phyloP scores from a whole-genome alignment of 1,140 invertebrate species.

The Anastrepha ludens region DNA sequence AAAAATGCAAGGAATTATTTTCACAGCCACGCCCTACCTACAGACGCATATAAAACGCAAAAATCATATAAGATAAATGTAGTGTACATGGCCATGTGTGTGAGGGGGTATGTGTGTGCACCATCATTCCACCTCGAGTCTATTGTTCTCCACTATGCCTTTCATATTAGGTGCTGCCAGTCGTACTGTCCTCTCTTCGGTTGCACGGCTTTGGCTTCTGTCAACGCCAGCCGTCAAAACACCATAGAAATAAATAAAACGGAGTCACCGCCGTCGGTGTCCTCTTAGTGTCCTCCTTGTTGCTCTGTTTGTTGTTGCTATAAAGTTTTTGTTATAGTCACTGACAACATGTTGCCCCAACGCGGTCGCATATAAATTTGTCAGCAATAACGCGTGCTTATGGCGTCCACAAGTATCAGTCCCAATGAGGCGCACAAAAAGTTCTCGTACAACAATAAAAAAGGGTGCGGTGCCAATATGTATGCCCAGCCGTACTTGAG shows the following conservation, averaged over 20 bases:
- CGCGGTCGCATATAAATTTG: constrained; percentile 45
- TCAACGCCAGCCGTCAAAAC: constrained; percentile 44
- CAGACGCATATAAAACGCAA: background rate
- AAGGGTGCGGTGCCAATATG: background rate
- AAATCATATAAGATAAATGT: background rate
- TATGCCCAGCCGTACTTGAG: background rate
- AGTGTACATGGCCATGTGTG: no score
- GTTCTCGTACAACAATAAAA: background rate
- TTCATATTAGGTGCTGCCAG: background rate
- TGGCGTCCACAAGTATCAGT: constrained; percentile 12
- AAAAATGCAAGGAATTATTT: constrained; percentile 42
- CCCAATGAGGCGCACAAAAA: background rate
- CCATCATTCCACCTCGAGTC: background rate
- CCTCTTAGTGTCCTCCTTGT: background rate
- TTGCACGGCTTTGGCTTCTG: background rate
- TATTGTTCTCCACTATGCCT: background rate
- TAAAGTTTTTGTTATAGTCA: background rate
- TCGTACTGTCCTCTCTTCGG: background rate
- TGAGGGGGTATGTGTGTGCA: background rate
- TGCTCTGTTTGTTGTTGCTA: background rate
- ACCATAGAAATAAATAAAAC: constrained; percentile 48
- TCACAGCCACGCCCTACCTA: background rate
- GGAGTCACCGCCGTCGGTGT: background rate
- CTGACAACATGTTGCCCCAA: constrained; percentile 38
- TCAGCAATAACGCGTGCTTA: constrained; percentile 13